phyloP scores from a whole-genome alignment of 2,113 vertebrate species.

The Sclerurus mexicanus region DNA sequence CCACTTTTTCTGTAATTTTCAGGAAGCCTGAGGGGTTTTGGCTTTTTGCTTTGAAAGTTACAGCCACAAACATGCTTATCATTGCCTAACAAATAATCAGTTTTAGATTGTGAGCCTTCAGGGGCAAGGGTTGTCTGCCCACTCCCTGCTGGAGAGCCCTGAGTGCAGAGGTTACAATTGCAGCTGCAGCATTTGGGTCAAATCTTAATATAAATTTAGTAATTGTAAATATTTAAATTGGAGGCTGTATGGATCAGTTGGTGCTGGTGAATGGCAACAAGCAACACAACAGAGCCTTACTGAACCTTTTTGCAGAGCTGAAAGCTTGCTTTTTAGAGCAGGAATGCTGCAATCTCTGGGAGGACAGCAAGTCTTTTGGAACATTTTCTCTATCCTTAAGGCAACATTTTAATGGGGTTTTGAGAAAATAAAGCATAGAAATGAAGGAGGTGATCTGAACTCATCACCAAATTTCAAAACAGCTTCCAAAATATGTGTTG shows the following conservation, averaged over 20 bases:
- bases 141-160: not conserved
- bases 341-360: not conserved
- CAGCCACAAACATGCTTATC: not conserved
- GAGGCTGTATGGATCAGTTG: not conserved
- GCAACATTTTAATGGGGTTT: not conserved
- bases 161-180: slow-evolving; percentile 7
- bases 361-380: not conserved
- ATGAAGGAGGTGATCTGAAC: not conserved
- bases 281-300: not conserved
- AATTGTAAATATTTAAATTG: slow-evolving; percentile 23
- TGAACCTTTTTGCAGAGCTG: not conserved
- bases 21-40: not conserved
- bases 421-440: not conserved
- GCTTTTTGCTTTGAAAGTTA: slow-evolving; percentile 2
- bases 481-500: not conserved
- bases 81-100: slow-evolving; percentile 50
- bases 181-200: slow-evolving; percentile 4
- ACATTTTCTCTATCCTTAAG: not conserved
- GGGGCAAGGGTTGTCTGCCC: slow-evolving; percentile 34
- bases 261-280: not conserved
- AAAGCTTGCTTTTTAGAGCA: not conserved
- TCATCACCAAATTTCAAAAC: not conserved
- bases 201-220: slow-evolving; percentile 14
- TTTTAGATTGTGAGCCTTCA: not conserved
- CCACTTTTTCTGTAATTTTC: not conserved